These are phyloP conservation scores for Lutraria lutraria DNA, from an alignment of 2,888 invertebrate genomes.

Conservation along the genomic window DNA sequence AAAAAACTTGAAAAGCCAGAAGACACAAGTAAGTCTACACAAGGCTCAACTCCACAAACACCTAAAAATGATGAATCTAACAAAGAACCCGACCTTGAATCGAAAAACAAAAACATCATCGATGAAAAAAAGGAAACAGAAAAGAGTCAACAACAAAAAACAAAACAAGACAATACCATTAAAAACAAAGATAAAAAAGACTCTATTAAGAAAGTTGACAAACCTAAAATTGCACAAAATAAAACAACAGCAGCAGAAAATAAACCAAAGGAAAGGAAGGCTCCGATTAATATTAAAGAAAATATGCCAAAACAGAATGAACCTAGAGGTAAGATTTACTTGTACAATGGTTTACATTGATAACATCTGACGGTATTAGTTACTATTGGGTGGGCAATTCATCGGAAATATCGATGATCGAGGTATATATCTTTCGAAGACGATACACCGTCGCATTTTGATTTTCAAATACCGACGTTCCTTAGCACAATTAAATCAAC, in stretches of 20 bases:
- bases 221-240: neutral
- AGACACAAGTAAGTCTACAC: neutral
- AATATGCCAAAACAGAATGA: constrained; percentile 42
- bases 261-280: constrained; percentile 46
- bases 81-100: neutral
- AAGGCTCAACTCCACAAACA: neutral
- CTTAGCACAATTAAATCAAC: too few relatives aligned
- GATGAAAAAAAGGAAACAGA: neutral
- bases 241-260: constrained; percentile 1
- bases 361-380: neutral
- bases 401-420: neutral
- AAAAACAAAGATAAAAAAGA: constrained; percentile 3
- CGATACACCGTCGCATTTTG: too few relatives aligned
- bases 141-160: constrained; percentile 26
- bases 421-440: too few relatives aligned
- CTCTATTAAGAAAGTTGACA: neutral
- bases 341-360: neutral
- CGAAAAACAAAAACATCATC: neutral
- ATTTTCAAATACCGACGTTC: too few relatives aligned
- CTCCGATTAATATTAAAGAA: constrained; percentile 50
- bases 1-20: neutral
- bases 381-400: neutral
- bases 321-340: constrained; percentile 62
- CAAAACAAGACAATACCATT: constrained; percentile 30
- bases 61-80: neutral